Percentiles rank a stretch among this genome's conserved stretches.
phyloP scores from a whole-genome alignment of 30 jellyfish, hydroid and myxozoan species.

The Aurelia sp. region DNA sequence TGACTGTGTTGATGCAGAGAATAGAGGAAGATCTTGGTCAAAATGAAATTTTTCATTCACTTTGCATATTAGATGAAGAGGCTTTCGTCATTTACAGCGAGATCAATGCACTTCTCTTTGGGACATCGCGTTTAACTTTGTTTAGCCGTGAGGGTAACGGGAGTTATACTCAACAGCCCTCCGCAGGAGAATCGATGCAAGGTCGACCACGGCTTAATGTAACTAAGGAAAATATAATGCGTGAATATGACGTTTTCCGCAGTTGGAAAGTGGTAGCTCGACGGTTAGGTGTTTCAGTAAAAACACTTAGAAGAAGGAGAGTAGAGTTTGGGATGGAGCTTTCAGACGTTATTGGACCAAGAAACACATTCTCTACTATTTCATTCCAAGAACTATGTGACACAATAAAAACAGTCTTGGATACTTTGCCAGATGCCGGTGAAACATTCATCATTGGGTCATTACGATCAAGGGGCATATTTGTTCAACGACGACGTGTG shows the following conservation, averaged over 20 bases:
- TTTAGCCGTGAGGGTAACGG: no score
- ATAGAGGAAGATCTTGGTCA: no score
- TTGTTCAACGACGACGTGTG: not conserved
- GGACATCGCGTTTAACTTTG: no score
- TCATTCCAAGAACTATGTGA: not conserved
- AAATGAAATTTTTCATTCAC: no score
- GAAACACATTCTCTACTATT: not conserved
- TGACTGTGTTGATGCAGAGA: no score
- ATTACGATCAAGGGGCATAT: not conserved
- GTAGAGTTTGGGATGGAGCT: not conserved
- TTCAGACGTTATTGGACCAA: not conserved
- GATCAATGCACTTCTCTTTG: no score
- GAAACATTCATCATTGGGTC: not conserved
- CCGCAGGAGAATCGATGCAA: not conserved
- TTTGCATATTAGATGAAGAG: no score
- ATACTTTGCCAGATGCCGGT: conserved; percentile 3
- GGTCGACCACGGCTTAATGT: not conserved
- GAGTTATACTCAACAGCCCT: no score
- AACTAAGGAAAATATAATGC: not conserved
- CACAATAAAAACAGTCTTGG: not conserved
- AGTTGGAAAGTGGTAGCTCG: conserved; percentile 4
- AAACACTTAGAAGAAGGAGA: not conserved
- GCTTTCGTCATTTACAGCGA: no score
- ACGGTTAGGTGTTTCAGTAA: not conserved
- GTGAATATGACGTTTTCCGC: not conserved